Base-by-base conservation (phyloP, 2,888 invertebrate genomes). In the Ectropis crepuscularia region DNA sequence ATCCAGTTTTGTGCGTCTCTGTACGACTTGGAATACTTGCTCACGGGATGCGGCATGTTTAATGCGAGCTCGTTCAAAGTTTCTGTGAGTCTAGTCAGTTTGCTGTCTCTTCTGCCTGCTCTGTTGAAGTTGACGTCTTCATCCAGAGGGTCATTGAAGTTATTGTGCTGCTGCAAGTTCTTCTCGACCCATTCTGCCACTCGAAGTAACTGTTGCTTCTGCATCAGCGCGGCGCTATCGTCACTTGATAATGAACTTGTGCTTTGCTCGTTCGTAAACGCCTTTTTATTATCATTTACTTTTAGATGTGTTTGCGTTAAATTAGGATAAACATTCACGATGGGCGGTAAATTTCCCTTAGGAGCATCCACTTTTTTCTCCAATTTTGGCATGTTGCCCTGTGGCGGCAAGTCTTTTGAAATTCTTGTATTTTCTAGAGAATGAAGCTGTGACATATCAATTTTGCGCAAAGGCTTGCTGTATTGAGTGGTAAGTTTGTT, bases 111-210 rank as follows among this genome's bases (percentile, higher is more conserved):
- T 68, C 89, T 80, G 38, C 80, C 63, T 11, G 80, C 74, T 61
- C 86, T 83, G 61, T 82, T 80, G 65, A 89, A 90, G 63, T 75
- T 82, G 9, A 86, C 87, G 53, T 92, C 92, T 11, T 92, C 90
- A 57, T 91, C 92, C 36, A 90, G 68, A 2, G 88, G 90, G 71
- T 92, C 92, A 43, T 88, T 90, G 57, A 86, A 86, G 71, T 83
- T 92, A 57, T 90, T 92, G 65, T 92, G 93, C 65, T 90, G 93
- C 63, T 92, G 93, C 78, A 94, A 82, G 74, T 95, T 95, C 72
- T 94, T 95, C 80, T 96, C 95, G 16, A 96, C 96, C 96, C 96
- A 96, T 74, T 96, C 96, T 0, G 96, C 96, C 9, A 96, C 96
- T 72, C 96, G 90, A 16, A 95, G 94, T 68, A 96, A 78, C 67